Base-by-base conservation (phyloP, 2,888 invertebrate genomes). In the Nipponacmea schrenckii region DNA sequence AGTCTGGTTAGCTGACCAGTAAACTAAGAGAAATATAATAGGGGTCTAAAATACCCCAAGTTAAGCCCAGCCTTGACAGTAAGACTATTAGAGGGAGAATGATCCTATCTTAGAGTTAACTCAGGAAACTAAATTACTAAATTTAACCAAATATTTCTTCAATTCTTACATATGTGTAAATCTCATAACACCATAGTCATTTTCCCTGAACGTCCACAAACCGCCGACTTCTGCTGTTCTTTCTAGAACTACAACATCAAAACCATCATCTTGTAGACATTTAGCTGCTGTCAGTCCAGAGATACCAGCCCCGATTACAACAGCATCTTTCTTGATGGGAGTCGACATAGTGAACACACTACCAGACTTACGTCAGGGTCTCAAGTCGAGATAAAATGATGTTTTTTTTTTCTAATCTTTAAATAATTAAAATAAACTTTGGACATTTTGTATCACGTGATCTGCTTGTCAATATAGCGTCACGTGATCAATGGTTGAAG, bases 101-200 rank as follows among this genome's bases (percentile, higher is more conserved):
- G 63, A 17, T 14, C 24, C 12, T 14, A 63, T 12, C 14, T 39
- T 65, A 31, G 48, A n/a, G n/a, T n/a, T n/a, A n/a, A 31, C 31
- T 5, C 31, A 31, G 31, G 39, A 39, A 5, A n/a, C n/a, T n/a
- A n/a, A n/a, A n/a, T n/a, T n/a, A n/a, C n/a, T n/a, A 39, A 8
- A 39, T 39, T 39, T 1, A 8, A 10, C 39, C 10, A 1, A 8
- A 39, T 10, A 39, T 39, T 39, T 39, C 8, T 5, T 5, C 10
- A 24, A n/a, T 64, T 68, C 84, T 78, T 75, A 86, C 85, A 87
- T 87, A 73, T 87, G 86, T 27, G 87, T 87, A 69, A 85, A 87
- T 66, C 83, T 79, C 87, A 86, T 87, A 7, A 87, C 87, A 50
- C 87, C 87, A 79, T 87, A 87, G 46, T 82, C 84, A 72, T 85